phyloP scores from a whole-genome alignment of 2,797 vertebrate genomes.

The Lepus townsendii region DNA sequence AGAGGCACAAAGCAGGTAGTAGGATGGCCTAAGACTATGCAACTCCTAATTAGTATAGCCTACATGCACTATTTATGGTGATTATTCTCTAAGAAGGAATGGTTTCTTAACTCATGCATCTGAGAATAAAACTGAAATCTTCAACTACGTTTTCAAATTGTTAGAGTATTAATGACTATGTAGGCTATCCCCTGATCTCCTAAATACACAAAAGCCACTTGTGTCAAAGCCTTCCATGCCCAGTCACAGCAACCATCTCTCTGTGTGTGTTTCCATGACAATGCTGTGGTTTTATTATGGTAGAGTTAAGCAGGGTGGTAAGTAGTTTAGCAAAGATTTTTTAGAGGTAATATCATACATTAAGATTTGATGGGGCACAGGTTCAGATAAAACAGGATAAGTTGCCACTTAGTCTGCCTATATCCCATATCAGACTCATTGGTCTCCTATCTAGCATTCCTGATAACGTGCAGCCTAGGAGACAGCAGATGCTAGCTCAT shows the following conservation, averaged over 20 bases:
- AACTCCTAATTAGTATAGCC: background rate
- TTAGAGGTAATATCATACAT: background rate
- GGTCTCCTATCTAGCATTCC: too few species aligned
- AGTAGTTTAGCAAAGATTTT: background rate
- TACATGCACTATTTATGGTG: background rate
- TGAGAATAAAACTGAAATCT: background rate
- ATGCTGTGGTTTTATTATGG: rapidly evolving
- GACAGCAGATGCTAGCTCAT: too few species aligned
- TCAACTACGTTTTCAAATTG: background rate
- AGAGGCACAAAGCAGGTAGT: background rate
- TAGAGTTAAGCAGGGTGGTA: rapidly evolving
- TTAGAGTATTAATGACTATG: background rate
- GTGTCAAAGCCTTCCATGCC: background rate
- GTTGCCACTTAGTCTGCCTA: too few species aligned
- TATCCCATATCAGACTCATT: too few species aligned
- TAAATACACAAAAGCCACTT: background rate
- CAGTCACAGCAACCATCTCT: background rate
- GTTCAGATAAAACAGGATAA: too few species aligned
- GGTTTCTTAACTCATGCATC: background rate
- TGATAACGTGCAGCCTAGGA: too few species aligned
- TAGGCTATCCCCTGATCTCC: background rate
- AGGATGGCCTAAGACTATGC: background rate
- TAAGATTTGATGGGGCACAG: too few species aligned
- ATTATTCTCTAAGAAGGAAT: background rate
- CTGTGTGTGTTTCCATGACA: background rate